These are phyloP conservation scores for Schmidtea mediterranea DNA, from an alignment of 1,140 invertebrate genomes.

Conservation along the genomic window DNA sequence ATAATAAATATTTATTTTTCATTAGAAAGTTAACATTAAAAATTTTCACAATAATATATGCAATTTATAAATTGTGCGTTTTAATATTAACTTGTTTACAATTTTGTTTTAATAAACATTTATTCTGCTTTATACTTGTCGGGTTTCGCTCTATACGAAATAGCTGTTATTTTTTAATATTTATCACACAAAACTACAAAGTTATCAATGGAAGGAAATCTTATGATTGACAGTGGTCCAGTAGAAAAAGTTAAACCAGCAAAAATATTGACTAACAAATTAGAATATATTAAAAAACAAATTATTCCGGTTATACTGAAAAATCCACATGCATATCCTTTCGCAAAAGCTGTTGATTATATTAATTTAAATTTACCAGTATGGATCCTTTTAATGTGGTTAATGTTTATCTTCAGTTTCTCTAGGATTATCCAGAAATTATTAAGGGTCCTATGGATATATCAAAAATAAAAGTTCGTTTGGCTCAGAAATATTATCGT, in stretches of 20 bases:
- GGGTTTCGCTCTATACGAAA: no score
- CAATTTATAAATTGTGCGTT: no score
- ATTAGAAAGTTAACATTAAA: no score
- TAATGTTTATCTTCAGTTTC: slow-evolving; percentile 11
- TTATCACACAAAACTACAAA: no score
- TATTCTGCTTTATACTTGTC: no score
- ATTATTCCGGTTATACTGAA: slow-evolving; percentile 86
- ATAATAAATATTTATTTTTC: no score
- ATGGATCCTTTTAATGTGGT: slow-evolving; percentile 12
- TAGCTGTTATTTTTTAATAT: no score
- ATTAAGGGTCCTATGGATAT: slow-evolving; percentile 83
- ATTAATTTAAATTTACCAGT: slow-evolving; percentile 76
- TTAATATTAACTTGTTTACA: no score
- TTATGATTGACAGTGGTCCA: no score
- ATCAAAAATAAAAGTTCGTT: slow-evolving; percentile 79
- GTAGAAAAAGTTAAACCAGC: not conserved
- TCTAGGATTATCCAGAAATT: slow-evolving; percentile 85
- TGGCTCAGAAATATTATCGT: slow-evolving; percentile 88
- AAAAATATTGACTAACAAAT: slow-evolving; percentile 45
- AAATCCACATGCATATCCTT: slow-evolving; percentile 93
- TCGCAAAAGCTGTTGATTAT: slow-evolving; percentile 81
- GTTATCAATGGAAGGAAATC: no score
- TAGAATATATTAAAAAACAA: slow-evolving; percentile 69
- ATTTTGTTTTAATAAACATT: no score
- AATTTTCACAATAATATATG: no score